Evolutionary conservation across 2,888 invertebrate genomes (phyloP).

Genomic region (Sarcophaga caerulescens): DNA sequence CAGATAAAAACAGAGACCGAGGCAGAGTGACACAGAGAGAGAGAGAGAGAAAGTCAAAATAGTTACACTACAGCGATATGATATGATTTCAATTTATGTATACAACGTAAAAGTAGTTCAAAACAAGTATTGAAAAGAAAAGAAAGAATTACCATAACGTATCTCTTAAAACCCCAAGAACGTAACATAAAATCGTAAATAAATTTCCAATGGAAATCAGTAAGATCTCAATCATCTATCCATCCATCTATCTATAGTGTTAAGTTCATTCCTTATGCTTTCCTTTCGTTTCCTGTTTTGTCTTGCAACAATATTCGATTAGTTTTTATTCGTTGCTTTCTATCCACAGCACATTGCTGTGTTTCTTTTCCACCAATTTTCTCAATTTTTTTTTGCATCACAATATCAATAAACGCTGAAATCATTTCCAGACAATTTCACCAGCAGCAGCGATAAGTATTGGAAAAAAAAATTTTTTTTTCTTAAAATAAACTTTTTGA

Average conservation of each 20-base stretch:
- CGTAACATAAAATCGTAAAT: slow-evolving; percentile 1
- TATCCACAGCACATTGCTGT: neutral
- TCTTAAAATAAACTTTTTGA: neutral
- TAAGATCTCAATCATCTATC: too few species aligned
- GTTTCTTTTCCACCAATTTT: neutral
- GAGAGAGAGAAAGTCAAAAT: too few species aligned
- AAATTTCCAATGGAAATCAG: too few species aligned
- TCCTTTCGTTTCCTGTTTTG: too few species aligned
- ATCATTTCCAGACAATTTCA: slow-evolving; percentile 68
- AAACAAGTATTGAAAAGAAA: slow-evolving; percentile 2
- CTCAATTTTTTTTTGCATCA: neutral
- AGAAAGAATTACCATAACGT: slow-evolving; percentile 42
- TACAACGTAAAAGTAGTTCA: slow-evolving; percentile 50
- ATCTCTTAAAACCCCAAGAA: neutral
- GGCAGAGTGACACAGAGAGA: too few species aligned
- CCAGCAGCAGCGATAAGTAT: slow-evolving; percentile 44
- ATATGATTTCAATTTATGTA: too few species aligned
- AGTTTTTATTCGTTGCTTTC: neutral
- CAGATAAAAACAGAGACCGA: neutral
- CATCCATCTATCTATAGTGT: too few species aligned
- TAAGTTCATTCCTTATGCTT: too few species aligned
- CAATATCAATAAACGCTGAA: slow-evolving; percentile 64
- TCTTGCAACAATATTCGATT: too few species aligned
- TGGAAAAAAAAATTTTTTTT: neutral
- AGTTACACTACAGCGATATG: too few species aligned